Evolutionary conservation across 1,140 invertebrate species (phyloP).

Genomic region (Bombus fervidus): DNA sequence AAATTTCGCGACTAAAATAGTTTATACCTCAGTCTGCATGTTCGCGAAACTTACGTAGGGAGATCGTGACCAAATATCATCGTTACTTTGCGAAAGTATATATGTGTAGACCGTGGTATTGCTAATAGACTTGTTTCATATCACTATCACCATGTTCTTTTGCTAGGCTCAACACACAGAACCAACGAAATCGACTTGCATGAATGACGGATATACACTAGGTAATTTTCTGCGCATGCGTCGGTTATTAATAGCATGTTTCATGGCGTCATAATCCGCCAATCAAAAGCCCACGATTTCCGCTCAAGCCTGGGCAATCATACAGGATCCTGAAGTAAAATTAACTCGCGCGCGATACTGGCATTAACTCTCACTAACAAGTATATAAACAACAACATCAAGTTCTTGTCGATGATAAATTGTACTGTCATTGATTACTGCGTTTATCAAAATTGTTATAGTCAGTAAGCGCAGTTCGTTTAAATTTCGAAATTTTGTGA

Average conservation of each 20-base stretch:
- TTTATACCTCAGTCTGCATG: conserved; percentile 55
- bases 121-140: conserved; percentile 75
- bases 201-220: conserved; percentile 79
- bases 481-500: conserved; percentile 17
- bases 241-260: conserved; percentile 75
- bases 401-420: conserved; percentile 52
- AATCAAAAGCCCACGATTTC: conserved; percentile 63
- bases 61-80: conserved; percentile 72
- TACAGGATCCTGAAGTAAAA: conserved; percentile 57
- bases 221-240: conserved; percentile 69
- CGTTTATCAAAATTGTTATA: conserved; percentile 23
- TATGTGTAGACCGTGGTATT: conserved; percentile 53
- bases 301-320: conserved; percentile 51
- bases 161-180: conserved; percentile 75
- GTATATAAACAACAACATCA: conserved; percentile 46
- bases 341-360: conserved; percentile 62
- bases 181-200: conserved; percentile 79
- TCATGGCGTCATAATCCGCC: conserved; percentile 72
- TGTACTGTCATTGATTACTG: conserved; percentile 17
- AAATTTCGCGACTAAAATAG: conserved; percentile 71
- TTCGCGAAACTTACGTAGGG: conserved; percentile 73
- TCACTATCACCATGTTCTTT: conserved; percentile 75
- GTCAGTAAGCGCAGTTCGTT: not conserved
- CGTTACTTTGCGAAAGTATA: conserved; percentile 64
- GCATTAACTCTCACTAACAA: conserved; percentile 56